Base-by-base conservation (phyloP, 2,113 vertebrate genomes). In the Galbula dea region DNA sequence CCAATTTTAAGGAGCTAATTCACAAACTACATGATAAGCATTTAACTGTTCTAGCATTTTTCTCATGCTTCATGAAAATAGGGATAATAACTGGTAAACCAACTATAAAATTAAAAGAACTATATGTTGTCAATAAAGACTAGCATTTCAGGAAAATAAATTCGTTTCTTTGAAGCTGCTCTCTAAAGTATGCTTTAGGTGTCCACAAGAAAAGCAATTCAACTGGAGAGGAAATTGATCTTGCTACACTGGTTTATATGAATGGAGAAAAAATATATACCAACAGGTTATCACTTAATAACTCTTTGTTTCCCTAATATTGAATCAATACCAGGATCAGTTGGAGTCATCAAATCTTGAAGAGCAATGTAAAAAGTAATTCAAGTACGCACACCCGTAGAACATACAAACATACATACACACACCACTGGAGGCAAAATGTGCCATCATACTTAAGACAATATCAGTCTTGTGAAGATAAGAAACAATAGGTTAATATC, bases 91-190 rank as follows among this genome's bases (percentile, higher is more conserved):
- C 97, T 97, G 97, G 98, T 97, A 98, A 98, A 98, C 96, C 98
- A 98, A 98, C 97, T 98, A 97, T 98, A 98, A 98, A 98, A 98
- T 98, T 98, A 98, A 98, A 98, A 98, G 98, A 97, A 98, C 97
- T 98, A 97, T 97, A 97, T 97, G 97, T 98, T 98, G 97, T 97
- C 98, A 98, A 98, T 98, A 98, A 98, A 98, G 97, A 96, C 96
- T 96, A 97, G 97, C 96, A 98, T 98, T 98, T 98, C 97, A 96
- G 96, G 95, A 97, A 98, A 98, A 98, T 98, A 98, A 98, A 98
- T 98, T 98, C 97, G 94, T 98, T 98, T 97, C 97, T 97, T 96
- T 94, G 97, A 98, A 97, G 94, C 96, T 94, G 90, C 95, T 97
- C 76, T 97, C 97, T 95, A 97, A 93, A 88, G 79, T 97, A 96